Evolutionary conservation across 2,797 vertebrate species (phyloP).

Genomic region (Falco cherrug): DNA sequence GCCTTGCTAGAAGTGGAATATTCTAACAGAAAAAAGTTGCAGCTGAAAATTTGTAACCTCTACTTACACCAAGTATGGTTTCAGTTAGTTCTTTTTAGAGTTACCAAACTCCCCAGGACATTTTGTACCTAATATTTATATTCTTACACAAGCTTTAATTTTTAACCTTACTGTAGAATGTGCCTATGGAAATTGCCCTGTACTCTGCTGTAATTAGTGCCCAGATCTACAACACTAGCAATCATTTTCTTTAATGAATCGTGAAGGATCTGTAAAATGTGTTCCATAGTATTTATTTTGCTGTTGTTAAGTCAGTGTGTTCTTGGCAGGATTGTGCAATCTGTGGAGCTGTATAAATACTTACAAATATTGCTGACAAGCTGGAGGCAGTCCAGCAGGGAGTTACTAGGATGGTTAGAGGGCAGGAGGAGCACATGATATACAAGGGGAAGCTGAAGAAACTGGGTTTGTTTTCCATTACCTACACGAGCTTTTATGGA

Average conservation of each 20-base stretch:
- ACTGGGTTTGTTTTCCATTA: not conserved
- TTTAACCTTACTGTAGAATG: not conserved
- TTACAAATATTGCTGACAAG: not conserved
- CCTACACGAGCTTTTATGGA: not conserved
- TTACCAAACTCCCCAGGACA: not conserved
- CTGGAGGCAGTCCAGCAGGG: not conserved
- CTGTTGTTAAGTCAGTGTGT: not conserved
- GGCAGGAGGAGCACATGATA: fast-evolving
- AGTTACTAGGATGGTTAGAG: not conserved
- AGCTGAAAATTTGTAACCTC: not conserved
- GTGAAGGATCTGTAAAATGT: not conserved
- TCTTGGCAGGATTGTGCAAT: conserved; percentile 20
- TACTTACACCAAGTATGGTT: not conserved
- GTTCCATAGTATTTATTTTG: conserved; percentile 30
- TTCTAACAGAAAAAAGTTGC: not conserved
- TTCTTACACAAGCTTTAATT: not conserved
- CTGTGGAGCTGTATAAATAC: conserved; percentile 4
- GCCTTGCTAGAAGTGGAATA: not conserved
- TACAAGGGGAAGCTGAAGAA: not conserved
- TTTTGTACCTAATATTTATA: not conserved
- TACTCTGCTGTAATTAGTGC: not conserved
- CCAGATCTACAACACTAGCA: not conserved
- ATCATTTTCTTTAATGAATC: not conserved
- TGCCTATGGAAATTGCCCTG: not conserved
- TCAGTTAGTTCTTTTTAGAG: not conserved